phyloP scores from a whole-genome alignment of 2,113 vertebrate genomes.

The Trogon surrucura region DNA sequence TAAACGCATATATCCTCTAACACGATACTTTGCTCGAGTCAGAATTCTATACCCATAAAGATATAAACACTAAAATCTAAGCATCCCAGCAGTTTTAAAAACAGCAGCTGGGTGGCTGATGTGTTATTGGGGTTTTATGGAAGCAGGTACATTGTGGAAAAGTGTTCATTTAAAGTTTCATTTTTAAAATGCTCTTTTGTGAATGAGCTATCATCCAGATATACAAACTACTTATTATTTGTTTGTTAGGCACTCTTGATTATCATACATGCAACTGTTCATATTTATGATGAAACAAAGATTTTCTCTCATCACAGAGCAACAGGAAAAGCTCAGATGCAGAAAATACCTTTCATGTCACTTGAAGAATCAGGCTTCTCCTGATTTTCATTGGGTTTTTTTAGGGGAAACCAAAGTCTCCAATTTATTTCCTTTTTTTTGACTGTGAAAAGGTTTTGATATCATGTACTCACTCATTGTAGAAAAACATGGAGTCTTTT shows the following conservation, averaged over 20 bases:
- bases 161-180: not conserved
- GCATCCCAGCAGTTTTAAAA: slow-evolving; percentile 48
- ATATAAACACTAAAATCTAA: slow-evolving; percentile 64
- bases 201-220: not conserved
- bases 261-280: not conserved
- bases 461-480: not conserved
- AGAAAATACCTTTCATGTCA: not conserved
- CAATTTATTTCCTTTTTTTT: not conserved
- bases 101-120: slow-evolving; percentile 60
- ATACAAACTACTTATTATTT: slow-evolving; percentile 6
- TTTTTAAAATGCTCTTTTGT: slow-evolving; percentile 8
- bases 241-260: not conserved
- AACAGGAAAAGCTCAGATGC: not conserved
- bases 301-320: not conserved
- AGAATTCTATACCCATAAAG: slow-evolving; percentile 60
- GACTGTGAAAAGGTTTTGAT: not conserved
- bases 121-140: slow-evolving; percentile 42
- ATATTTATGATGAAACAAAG: not conserved
- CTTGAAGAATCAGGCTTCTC: not conserved
- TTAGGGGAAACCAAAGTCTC: not conserved
- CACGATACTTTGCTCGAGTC: slow-evolving; percentile 54
- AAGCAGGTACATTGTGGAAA: slow-evolving; percentile 38
- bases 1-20: slow-evolving; percentile 66
- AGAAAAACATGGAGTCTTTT: not conserved
- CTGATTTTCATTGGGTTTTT: not conserved